Evolutionary conservation across 2,113 vertebrate species (phyloP), one percentile per base, ranked within the genome.

Genomic region (Chaetura pelagica): DNA sequence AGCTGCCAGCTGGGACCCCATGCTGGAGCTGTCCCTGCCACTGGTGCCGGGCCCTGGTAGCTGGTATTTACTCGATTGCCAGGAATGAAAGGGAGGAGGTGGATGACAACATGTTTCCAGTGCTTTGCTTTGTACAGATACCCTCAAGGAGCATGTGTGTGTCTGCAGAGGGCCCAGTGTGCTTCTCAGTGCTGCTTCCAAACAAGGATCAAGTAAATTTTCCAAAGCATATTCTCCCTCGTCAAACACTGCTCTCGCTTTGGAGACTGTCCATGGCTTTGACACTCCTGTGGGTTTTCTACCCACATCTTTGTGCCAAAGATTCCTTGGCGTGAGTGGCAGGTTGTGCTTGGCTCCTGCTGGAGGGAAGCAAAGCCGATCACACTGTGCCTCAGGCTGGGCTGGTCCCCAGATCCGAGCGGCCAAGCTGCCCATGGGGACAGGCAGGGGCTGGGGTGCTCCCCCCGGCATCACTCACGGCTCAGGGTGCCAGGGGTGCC

Each of bases 161-260:
- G 83, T 87, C 91, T 95, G 92, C 0, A 10, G 32, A 80, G 76
- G 93, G 82, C 90, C 74, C 91, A 5, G 78, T 10, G 61, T 8
- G 67, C 92, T 61, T 6, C 94, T 93, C 89, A 23, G 85, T 1
- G 38, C 93, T 69, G 93, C 93, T 97, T 97, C 94, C 92, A 97
- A 96, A 95, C 87, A 88, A 95, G 94, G 85, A 96, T 95, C 96
- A 95, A 94, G 93, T 63, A 68, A 77, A 92, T 86, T 96, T 97
- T 97, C 91, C 93, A 86, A 95, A 91, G 94, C 91, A 95, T 92
- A 87, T 97, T 96, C 96, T 97, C 90, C 86, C 89, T 89, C 90
- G 20, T 97, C 96, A 94, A 95, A 94, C 69, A 6, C 92, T 16
- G 84, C 91, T 84, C 87, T 85, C 27, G 0, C 89, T 90, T 75